Base-by-base conservation (phyloP, 2,797 vertebrate species). In the Astyanax mexicanus region DNA sequence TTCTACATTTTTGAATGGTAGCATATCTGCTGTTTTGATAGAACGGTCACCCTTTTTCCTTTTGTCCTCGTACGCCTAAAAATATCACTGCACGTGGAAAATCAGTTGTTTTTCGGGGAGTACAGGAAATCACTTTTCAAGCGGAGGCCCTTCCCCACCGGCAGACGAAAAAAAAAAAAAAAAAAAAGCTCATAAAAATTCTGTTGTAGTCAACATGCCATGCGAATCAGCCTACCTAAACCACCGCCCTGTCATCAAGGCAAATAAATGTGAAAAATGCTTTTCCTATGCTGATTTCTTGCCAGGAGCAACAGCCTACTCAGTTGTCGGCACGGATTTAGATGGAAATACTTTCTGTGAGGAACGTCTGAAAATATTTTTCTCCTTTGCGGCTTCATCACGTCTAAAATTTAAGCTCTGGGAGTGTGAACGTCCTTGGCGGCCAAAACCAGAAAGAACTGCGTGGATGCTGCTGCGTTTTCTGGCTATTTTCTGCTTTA, bases 211-310 rank as follows among this genome's bases (percentile, higher is more conserved):
- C 74, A 25, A 69, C 19, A 54, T 58, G 23, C 37, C 38, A 3
- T 57, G 71, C 25, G 17, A 45, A 58, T 44, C 15, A 44, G 13
- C 25, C 69, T 45, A 29, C 37, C 52, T 71, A 44, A 72, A 72
- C 52, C 35, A 72, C 62, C n/a, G 13, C 6, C 38, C 57, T 69
- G 45, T 62, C 75, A 65, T 77, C 70, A 17, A 69, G 5, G 25
- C 70, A 54, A 74, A 78, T 73, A 78, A 73, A 73, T 74, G 64
- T 73, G 65, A 68, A 65, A 61, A 74, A 78, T 78, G 54, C 54
- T 25, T 69, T 69, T 78, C 55, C 64, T 55, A 21, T 15, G 40
- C 76, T 17, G 42, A 42, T 51, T 67, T 42, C 35, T 58, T 67
- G 52, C 69, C 61, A 78, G 76, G 38, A 72, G 76, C 42, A 67